Base-by-base conservation (phyloP, 2,797 vertebrate species). In the Meda fulgida region DNA sequence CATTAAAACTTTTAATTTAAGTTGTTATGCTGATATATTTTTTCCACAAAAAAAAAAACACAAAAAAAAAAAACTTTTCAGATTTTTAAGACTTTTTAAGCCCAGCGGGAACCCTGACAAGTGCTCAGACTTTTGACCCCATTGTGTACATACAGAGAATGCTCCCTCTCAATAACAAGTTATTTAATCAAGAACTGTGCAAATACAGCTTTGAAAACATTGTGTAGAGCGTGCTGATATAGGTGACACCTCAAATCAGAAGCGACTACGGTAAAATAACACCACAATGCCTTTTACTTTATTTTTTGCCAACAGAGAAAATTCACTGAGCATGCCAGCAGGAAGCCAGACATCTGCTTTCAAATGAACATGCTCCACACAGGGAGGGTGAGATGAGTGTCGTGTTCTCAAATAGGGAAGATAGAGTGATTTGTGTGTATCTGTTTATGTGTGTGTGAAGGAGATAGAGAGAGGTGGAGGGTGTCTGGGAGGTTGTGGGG, bases 311-410 rank as follows among this genome's bases (percentile, higher is more conserved):
- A 72, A 40, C 55, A 78, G 79, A 82, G 60, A 84, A 85, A 65
- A 80, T 70, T 80, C 82, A 84, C 79, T 9, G 76, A 84, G 53
- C 38, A 63, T 84, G 81, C 66, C 78, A 78, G 88, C 80, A 85
- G 83, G 84, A 86, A 87, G 79, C 77, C 88, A 75, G 88, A 89
- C 86, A 91, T 90, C 86, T 89, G 88, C 85, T 89, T 89, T 89
- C 26, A 89, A 83, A 89, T 78, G 58, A 80, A 80, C 83, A 85
- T 87, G 75, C 76, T 88, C 85, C 86, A 85, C 72, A 83, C 75
- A 81, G 53, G 85, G 58, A 79, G 79, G 73, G 76, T 65, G 81
- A 46, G 80, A 71, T 31, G 76, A 83, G 78, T 88, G 67, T 83
- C 14, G 78, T 80, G 76, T 40, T 77, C 67, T 78, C 83, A 71